Evolutionary conservation across 2,797 vertebrate genomes (phyloP), one percentile per base, ranked within the genome.

Genomic region (Sebastes steindachneri): DNA sequence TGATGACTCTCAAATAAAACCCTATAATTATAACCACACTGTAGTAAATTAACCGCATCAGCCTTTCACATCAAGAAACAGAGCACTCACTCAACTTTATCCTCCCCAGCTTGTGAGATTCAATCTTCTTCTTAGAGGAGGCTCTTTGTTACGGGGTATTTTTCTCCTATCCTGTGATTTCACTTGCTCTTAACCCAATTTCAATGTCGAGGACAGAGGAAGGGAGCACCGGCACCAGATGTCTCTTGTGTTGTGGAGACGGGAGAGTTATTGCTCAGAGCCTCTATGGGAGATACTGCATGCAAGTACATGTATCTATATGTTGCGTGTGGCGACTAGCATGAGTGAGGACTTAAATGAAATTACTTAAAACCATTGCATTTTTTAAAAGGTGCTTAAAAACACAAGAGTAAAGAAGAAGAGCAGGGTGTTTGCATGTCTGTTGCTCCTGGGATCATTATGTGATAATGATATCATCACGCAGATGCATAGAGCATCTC

Each of bases 121-220:
- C 73, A 92, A 94, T 93, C 84, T 93, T 91, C 92, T 79, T 69
- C 83, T 92, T 94, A 91, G 77, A 86, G 33, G 70, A 80, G 73
- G 74, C 58, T 79, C 77, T 90, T 92, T 92, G 78, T 89, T 83
- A 77, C 11, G 8, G 31, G 66, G 35, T 79, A 79, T 90, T 92
- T 88, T 89, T 71, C 69, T 73, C 64, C 75, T 81, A 75, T 93
- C 93, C 92, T 94, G 93, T 92, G 93, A 95, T 92, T 94, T 93
- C 89, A 93, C 80, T 95, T 94, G 88, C 70, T 89, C 80, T 85
- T 91, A 95, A 95, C 91, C 79, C 35, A 89, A 93, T 94, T 92
- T 90, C 79, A 82, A 59, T 64, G 81, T 80, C 1, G 17, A 86
- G 35, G 79, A 69, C 57, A 88, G 58, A 87, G 82, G 86, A 87